Evolutionary conservation across 2,888 invertebrate species (phyloP).

Genomic region (Philhelius pedissequus): DNA sequence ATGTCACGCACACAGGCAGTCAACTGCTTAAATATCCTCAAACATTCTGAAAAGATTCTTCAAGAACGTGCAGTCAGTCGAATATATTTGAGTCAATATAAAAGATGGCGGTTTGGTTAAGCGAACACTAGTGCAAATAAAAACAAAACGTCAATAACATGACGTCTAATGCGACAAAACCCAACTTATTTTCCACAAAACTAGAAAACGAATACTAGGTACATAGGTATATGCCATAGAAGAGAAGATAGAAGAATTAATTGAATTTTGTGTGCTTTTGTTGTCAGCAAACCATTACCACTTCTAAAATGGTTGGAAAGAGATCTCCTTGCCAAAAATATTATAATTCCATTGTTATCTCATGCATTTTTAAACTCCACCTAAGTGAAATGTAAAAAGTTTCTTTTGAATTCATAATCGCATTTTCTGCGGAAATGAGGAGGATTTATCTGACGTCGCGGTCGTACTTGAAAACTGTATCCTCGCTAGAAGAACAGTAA

Average conservation of each 20-base stretch:
- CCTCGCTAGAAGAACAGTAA: too few species aligned
- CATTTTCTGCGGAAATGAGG: slow-evolving; percentile 24
- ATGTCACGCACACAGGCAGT: slow-evolving; percentile 31
- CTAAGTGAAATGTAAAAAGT: slow-evolving; percentile 34
- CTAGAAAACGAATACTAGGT: not conserved
- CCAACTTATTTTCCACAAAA: not conserved
- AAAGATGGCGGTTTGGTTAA: slow-evolving; percentile 19
- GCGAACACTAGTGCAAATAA: slow-evolving; percentile 12
- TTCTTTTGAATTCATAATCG: slow-evolving; percentile 43
- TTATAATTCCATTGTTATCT: slow-evolving; percentile 5
- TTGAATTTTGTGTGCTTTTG: slow-evolving; percentile 12
- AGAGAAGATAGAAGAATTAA: not conserved
- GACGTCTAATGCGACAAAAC: not conserved
- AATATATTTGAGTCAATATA: slow-evolving; percentile 38
- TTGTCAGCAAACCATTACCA: not conserved
- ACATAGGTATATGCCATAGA: too few species aligned
- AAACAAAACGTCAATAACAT: slow-evolving; percentile 6
- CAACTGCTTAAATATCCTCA: not conserved
- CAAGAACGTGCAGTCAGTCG: slow-evolving; percentile 46
- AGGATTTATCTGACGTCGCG: slow-evolving; percentile 4
- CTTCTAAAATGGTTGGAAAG: not conserved
- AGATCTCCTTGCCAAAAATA: not conserved
- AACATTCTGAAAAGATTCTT: slow-evolving; percentile 2
- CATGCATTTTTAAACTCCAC: slow-evolving; percentile 14
- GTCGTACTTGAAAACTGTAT: not conserved